Evolutionary conservation across 2,113 vertebrate species (phyloP), one percentile per base, ranked within the genome.

Genomic region (Motacilla tschutschensis): DNA sequence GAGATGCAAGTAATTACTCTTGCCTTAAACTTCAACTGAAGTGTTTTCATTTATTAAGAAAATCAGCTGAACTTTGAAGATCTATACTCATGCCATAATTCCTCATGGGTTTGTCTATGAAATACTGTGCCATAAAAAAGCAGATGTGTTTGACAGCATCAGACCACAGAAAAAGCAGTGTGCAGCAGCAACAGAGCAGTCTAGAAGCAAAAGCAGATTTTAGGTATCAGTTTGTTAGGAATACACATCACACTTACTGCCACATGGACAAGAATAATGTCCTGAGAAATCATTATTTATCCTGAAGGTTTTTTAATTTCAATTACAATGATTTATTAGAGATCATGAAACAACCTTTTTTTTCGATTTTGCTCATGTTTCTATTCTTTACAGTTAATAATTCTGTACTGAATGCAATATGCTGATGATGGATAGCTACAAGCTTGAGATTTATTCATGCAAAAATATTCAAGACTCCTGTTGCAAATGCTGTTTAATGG

Each of bases 291-390:
- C 74, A 78, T 85, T 93, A 74, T 90, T 96, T 95, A 95, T 90
- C 72, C 86, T 76, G 75, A 92, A 90, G 76, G 36, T 38, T 92
- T 92, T 96, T 95, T 86, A 76, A 95, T 95, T 96, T 94, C 79
- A 89, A 60, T 91, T 94, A 79, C 70, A 88, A 63, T 96, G 85
- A 94, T 94, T 93, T 95, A 95, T 95, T 94, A 81, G 64, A 79
- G 31, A 81, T 83, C 29, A 29, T 72, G 75, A 94, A 96, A 89
- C 74, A 74, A 80, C 69, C 66, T 92, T 88, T 87, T 88, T 88
- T 90, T 51, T 60, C 40, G 54, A 79, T 90, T 91, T 95, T 94
- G 53, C 85, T 94, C 59, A 17, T 78, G 81, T 92, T 95, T 93
- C 76, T 79, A 80, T 73, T 66, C 85, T 90, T 91, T 66, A n/a